Percentiles rank a stretch among this genome's conserved stretches.
phyloP scores from a whole-genome alignment of 2,888 invertebrate genomes.

The Gymnosoma rotundatum region DNA sequence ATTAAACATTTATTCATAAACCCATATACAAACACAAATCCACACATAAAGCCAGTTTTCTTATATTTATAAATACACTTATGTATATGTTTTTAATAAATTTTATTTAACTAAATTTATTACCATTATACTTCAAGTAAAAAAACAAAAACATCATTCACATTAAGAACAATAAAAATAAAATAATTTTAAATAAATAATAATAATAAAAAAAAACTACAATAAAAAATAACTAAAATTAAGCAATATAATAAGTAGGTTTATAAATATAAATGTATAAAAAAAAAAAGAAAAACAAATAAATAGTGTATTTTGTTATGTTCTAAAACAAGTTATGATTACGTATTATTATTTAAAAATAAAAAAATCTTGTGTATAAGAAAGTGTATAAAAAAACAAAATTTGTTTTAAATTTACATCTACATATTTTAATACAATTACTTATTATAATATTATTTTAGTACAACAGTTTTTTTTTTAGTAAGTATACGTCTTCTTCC shows the following conservation, averaged over 20 bases:
- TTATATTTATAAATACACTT: slow-evolving; percentile 15
- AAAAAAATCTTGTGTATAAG: slow-evolving; percentile 23
- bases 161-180: slow-evolving; percentile 18
- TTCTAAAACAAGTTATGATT: slow-evolving; percentile 33
- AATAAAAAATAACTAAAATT: slow-evolving; percentile 54
- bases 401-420: slow-evolving; percentile 31
- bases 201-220: slow-evolving; percentile 51
- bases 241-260: slow-evolving; percentile 69
- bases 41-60: slow-evolving; percentile 63
- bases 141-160: slow-evolving; percentile 42
- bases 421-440: slow-evolving; percentile 46
- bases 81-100: slow-evolving; percentile 44
- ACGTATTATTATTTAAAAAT: slow-evolving; percentile 3
- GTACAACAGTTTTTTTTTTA: slow-evolving; percentile 52
- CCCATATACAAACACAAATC: slow-evolving; percentile 4
- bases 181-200: slow-evolving; percentile 35
- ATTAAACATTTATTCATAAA: background rate
- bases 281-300: slow-evolving; percentile 30
- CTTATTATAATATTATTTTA: slow-evolving; percentile 49
- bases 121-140: slow-evolving; percentile 68
- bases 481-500: background rate
- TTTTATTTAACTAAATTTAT: slow-evolving; percentile 52
- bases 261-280: slow-evolving; percentile 63
- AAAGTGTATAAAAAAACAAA: slow-evolving; percentile 51
- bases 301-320: slow-evolving; percentile 58